Conservation (phyloP, 2,888 invertebrate genomes). For the Clusia tigrina region DNA sequence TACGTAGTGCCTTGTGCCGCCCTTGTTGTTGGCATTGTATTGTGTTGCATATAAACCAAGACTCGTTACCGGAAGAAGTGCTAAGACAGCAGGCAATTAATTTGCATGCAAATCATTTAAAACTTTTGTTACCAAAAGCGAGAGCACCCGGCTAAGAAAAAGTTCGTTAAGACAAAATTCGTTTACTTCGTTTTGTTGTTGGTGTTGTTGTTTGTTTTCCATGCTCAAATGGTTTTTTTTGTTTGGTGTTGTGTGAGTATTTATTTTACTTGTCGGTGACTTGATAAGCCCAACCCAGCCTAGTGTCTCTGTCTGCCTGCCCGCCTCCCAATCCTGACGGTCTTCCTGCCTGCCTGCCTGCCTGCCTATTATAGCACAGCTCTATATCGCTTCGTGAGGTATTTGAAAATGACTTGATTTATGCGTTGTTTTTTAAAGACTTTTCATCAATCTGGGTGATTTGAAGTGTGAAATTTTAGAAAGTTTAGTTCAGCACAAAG, state of each 20-base stretch:
- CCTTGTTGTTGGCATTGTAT: neutral
- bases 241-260: neutral
- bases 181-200: neutral
- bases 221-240: neutral
- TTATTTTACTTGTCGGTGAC: neutral
- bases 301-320: too few species aligned
- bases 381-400: neutral
- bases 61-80: constrained; percentile 32
- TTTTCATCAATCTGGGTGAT: constrained; percentile 37
- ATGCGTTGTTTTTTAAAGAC: constrained; percentile 39
- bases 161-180: neutral
- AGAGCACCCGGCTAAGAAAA: neutral
- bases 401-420: constrained; percentile 36
- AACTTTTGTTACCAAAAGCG: constrained; percentile 30
- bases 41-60: neutral
- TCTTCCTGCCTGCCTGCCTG: too few species aligned
- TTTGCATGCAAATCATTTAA: constrained; percentile 58
- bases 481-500: neutral
- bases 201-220: too few species aligned
- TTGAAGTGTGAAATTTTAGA: neutral
- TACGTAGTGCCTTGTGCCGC: neutral
- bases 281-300: too few species aligned
- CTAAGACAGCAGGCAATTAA: constrained; percentile 58
- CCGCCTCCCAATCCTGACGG: too few species aligned
- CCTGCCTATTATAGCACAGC: too few species aligned